phyloP scores from a whole-genome alignment of 2,888 invertebrate species.

The Dusona sp. region DNA sequence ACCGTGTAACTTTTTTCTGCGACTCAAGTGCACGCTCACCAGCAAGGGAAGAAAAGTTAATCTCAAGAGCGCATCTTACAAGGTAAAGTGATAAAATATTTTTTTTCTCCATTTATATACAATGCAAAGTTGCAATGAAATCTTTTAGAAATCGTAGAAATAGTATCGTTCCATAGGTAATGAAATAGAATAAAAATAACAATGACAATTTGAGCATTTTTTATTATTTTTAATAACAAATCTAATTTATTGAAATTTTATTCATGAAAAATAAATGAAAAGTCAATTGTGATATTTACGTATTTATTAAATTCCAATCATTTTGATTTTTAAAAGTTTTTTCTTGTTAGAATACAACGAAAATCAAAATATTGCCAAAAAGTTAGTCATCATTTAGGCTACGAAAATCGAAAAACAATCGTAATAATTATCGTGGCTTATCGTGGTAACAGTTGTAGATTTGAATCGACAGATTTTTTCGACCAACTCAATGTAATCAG shows the following conservation, averaged over 20 bases:
- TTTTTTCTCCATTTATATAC: conserved; percentile 10
- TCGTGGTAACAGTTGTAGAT: too few relatives aligned
- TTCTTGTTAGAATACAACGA: too few relatives aligned
- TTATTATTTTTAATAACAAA: too few relatives aligned
- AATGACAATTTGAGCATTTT: too few relatives aligned
- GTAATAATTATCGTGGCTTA: too few relatives aligned
- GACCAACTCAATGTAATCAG: too few relatives aligned
- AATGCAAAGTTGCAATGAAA: background rate
- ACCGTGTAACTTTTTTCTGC: conserved; percentile 88
- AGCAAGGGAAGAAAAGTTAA: conserved; percentile 98
- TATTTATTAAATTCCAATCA: background rate
- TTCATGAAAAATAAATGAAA: background rate
- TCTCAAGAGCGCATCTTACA: conserved; percentile 97
- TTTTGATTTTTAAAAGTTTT: too few relatives aligned
- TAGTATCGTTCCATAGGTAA: background rate
- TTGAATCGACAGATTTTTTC: too few relatives aligned
- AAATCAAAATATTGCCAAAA: too few relatives aligned
- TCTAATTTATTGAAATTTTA: background rate
- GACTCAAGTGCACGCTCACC: conserved; percentile 97
- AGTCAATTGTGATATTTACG: background rate
- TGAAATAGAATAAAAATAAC: background rate
- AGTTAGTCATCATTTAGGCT: too few relatives aligned
- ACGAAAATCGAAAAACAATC: too few relatives aligned
- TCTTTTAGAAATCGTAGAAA: background rate
- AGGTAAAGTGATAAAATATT: conserved; percentile 87